phyloP scores from a whole-genome alignment of 2,888 invertebrate genomes.

The Spodoptera exigua region DNA sequence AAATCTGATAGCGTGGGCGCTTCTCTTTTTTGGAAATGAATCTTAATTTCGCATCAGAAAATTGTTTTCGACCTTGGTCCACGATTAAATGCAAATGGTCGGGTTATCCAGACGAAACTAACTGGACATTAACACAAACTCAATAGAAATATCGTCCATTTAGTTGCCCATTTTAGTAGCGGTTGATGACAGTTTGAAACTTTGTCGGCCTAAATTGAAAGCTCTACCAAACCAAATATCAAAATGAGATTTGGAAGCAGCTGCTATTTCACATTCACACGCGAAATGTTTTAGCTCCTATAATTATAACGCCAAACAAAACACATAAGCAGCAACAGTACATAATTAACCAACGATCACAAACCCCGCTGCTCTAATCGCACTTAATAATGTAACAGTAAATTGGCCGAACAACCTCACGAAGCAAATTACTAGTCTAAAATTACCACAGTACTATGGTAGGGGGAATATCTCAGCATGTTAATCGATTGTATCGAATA shows the following conservation, averaged over 20 bases:
- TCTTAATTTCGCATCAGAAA: too few species aligned
- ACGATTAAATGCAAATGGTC: constrained; percentile 10
- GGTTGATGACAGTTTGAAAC: constrained; percentile 42
- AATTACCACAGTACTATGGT: constrained; percentile 69
- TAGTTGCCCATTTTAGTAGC: constrained; percentile 24
- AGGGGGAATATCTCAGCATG: constrained; percentile 74
- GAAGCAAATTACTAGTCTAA: constrained; percentile 71
- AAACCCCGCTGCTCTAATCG: constrained; percentile 67
- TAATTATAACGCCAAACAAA: constrained; percentile 53
- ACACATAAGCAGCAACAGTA: constrained; percentile 53
- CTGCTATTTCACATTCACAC: constrained; percentile 35
- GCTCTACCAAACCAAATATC: constrained; percentile 23
- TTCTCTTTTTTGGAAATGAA: too few species aligned
- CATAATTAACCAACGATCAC: constrained; percentile 69
- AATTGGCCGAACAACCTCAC: constrained; percentile 65
- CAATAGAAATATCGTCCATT: constrained; percentile 37
- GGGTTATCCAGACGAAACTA: constrained; percentile 5
- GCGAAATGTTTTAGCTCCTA: constrained; percentile 27
- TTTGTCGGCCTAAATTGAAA: constrained; percentile 31
- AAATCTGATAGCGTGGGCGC: not conserved
- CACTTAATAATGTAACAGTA: constrained; percentile 68
- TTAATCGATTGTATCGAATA: constrained; percentile 78
- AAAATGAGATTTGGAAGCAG: constrained; percentile 39
- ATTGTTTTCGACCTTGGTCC: not conserved
- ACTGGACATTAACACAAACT: constrained; percentile 27